phyloP scores from a whole-genome alignment of 1,140 invertebrate genomes.

The Diabrotica virgifera region DNA sequence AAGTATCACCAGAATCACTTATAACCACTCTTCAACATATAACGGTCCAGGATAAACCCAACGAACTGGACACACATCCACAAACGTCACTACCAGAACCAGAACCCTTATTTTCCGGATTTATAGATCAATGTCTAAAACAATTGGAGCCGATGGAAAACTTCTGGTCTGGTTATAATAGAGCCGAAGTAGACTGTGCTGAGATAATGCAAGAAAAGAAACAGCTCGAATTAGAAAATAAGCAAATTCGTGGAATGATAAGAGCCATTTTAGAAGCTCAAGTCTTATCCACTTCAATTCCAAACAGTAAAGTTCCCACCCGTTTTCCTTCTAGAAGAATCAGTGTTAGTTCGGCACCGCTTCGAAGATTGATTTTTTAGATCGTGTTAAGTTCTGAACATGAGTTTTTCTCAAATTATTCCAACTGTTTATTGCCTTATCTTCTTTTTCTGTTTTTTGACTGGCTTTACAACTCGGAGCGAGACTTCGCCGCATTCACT shows the following conservation, averaged over 20 bases:
- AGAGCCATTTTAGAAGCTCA: constrained; percentile 38
- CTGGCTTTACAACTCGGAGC: too few species aligned
- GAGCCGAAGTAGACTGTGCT: constrained; percentile 34
- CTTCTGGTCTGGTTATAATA: constrained; percentile 41
- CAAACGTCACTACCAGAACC: background rate
- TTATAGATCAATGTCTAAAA: constrained; percentile 25
- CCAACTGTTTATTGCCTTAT: too few species aligned
- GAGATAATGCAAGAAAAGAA: constrained; percentile 36
- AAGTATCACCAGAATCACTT: constrained; percentile 9
- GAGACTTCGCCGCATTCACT: too few species aligned
- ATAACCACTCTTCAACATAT: constrained; percentile 17
- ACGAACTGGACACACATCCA: constrained; percentile 1
- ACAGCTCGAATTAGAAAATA: constrained; percentile 35
- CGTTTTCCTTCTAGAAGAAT: constrained; percentile 24
- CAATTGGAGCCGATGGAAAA: constrained; percentile 33
- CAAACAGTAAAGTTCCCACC: constrained; percentile 28
- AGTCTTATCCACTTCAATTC: constrained; percentile 27
- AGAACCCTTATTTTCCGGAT: background rate
- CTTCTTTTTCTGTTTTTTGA: too few species aligned
- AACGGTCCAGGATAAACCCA: constrained; percentile 16
- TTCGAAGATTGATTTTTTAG: constrained; percentile 12
- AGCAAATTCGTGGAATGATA: constrained; percentile 36
- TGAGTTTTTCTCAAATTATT: too few species aligned
- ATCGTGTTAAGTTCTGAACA: background rate
- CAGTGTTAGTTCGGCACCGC: constrained; percentile 29